phyloP scores from a whole-genome alignment of 2,113 vertebrate species.

The Sylvietta virens region DNA sequence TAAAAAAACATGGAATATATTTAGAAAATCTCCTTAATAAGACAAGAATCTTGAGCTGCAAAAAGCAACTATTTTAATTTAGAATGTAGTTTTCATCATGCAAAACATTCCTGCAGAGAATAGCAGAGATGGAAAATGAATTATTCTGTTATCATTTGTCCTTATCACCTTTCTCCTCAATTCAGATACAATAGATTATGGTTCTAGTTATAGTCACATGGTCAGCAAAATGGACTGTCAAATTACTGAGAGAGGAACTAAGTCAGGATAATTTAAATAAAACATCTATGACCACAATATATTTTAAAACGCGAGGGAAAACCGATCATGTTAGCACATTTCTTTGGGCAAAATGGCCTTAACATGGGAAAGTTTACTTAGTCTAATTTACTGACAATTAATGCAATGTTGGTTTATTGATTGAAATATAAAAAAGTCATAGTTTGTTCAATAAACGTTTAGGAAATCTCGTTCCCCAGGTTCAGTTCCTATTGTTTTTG shows the following conservation, averaged over 20 bases:
- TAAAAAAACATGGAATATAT: neutral
- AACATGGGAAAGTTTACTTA: neutral
- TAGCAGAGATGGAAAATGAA: constrained; percentile 7
- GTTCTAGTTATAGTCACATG: neutral
- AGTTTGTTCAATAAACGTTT: neutral
- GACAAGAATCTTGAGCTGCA: neutral
- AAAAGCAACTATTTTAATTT: constrained; percentile 24
- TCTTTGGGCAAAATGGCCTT: neutral
- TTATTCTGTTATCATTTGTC: constrained; percentile 22
- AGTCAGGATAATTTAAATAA: neutral
- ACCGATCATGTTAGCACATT: neutral
- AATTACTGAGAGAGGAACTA: neutral
- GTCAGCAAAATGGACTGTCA: constrained; percentile 1
- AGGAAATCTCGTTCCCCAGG: neutral
- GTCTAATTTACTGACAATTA: neutral
- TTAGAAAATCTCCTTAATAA: neutral
- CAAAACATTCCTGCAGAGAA: neutral
- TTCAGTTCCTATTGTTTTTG: neutral
- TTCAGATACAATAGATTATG: constrained; percentile 10
- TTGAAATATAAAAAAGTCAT: neutral
- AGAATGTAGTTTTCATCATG: neutral
- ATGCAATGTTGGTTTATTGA: neutral
- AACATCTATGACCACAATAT: neutral
- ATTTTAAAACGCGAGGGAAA: neutral
- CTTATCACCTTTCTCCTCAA: neutral